phyloP scores from a whole-genome alignment of 2,888 invertebrate species.

The Adelognathus sp. region DNA sequence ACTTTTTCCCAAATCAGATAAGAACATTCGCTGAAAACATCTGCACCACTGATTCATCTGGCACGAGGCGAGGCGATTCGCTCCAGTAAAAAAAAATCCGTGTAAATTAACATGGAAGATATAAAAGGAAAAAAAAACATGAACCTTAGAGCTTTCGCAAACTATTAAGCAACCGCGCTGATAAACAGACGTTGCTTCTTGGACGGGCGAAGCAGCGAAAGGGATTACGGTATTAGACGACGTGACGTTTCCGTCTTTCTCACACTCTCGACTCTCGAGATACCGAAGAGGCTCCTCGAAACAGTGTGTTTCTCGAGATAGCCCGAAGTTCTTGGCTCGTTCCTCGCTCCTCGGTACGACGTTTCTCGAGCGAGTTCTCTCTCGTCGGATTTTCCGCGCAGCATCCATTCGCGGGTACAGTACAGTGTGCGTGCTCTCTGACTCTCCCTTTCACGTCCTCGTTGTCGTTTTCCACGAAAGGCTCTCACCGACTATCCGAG shows the following conservation, averaged over 20 bases:
- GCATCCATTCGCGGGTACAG: not conserved
- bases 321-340: conserved; percentile 73
- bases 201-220: conserved; percentile 30
- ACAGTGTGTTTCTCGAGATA: conserved; percentile 77
- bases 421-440: conserved; percentile 41
- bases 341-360: conserved; percentile 49
- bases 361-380: conserved; percentile 26
- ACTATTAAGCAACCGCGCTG: conserved; percentile 42
- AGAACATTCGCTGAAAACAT: no score
- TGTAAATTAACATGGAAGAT: no score
- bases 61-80: no score
- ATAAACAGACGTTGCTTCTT: conserved; percentile 36
- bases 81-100: no score
- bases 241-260: conserved; percentile 70
- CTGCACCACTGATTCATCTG: no score
- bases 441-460: conserved; percentile 40
- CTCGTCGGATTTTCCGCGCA: conserved; percentile 35
- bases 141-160: no score
- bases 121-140: no score
- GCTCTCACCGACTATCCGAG: conserved; percentile 60
- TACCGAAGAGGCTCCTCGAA: conserved; percentile 79
- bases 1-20: no score
- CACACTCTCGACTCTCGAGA: conserved; percentile 62
- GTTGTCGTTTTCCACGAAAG: conserved; percentile 51
- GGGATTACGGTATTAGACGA: conserved; percentile 80